Conservation (phyloP, 2,888 invertebrate species). For the Hylaea fasciaria region DNA sequence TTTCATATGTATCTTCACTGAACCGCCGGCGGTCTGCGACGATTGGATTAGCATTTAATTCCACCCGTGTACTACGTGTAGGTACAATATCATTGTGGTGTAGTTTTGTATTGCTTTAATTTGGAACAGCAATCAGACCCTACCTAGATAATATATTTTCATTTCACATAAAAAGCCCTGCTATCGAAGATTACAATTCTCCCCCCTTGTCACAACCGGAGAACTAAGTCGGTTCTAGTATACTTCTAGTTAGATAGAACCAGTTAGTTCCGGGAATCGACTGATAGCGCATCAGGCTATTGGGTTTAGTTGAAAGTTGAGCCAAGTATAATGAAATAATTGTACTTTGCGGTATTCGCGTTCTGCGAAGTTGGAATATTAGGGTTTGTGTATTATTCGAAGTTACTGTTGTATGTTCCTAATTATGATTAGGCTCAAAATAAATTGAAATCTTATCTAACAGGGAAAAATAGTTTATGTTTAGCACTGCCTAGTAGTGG, state of each 20-base stretch:
- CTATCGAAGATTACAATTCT: constrained; percentile 1
- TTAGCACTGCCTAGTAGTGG: too few species aligned
- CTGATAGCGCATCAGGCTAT: constrained; percentile 7
- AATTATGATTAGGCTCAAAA: too few species aligned
- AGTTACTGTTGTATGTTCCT: too few species aligned
- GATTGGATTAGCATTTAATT: constrained; percentile 29
- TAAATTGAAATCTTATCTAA: too few species aligned
- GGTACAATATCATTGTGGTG: not conserved
- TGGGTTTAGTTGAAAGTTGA: constrained; percentile 5
- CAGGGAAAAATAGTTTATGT: too few species aligned
- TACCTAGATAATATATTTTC: too few species aligned
- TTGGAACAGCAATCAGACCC: too few species aligned
- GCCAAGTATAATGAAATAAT: constrained; percentile 5
- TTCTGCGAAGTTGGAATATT: not conserved
- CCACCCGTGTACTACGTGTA: constrained; percentile 3
- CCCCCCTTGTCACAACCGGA: constrained; percentile 9
- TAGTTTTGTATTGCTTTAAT: too few species aligned
- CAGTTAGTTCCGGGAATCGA: constrained; percentile 20
- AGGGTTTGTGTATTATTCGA: too few species aligned
- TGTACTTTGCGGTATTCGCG: not conserved
- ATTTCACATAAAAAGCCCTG: not conserved
- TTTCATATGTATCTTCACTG: constrained; percentile 15
- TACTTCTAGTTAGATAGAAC: too few species aligned
- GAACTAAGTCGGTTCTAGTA: constrained; percentile 10
- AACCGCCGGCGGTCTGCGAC: constrained; percentile 1